Evolutionary conservation across 2,888 invertebrate species (phyloP).

Genomic region (Thymelicus acteon): DNA sequence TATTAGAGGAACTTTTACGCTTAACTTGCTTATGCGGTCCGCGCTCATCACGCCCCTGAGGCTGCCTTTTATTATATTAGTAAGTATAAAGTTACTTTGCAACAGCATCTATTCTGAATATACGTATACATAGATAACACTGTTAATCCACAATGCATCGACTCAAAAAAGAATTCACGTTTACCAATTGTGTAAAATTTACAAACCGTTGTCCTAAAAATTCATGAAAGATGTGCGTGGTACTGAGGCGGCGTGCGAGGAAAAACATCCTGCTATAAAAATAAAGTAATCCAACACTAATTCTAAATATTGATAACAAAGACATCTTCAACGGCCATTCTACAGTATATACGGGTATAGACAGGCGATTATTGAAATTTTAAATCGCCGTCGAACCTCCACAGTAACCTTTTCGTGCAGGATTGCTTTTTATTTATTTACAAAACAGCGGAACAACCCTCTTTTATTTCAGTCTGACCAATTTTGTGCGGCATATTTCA

Average conservation of each 20-base stretch:
- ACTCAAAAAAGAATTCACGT: no score
- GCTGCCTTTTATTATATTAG: slow-evolving; percentile 56
- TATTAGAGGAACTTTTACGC: slow-evolving; percentile 59
- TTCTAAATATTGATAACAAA: no score
- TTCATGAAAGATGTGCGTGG: no score
- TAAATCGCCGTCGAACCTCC: slow-evolving; percentile 21
- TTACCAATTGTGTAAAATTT: no score
- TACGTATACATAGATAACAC: no score
- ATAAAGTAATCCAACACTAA: no score
- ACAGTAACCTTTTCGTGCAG: slow-evolving; percentile 31
- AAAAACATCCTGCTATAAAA: no score
- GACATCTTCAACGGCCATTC: background rate
- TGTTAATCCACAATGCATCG: no score
- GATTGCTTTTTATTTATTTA: slow-evolving; percentile 34
- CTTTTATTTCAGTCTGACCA: slow-evolving; percentile 23
- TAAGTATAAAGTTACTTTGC: slow-evolving; percentile 5
- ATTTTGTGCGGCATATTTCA: slow-evolving; percentile 21
- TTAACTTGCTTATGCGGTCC: slow-evolving; percentile 65
- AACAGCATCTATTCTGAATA: background rate
- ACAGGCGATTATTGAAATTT: slow-evolving; percentile 30
- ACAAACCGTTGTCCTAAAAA: no score
- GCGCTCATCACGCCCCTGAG: slow-evolving; percentile 67
- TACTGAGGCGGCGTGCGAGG: no score
- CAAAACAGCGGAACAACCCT: slow-evolving; percentile 25
- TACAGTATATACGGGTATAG: slow-evolving; percentile 1